Percentiles rank a stretch among this genome's conserved stretches.
These are phyloP conservation scores for Sinocyclocheilus rhinocerous DNA, from an alignment of 2,113 vertebrate genomes.

Conservation along the genomic window DNA sequence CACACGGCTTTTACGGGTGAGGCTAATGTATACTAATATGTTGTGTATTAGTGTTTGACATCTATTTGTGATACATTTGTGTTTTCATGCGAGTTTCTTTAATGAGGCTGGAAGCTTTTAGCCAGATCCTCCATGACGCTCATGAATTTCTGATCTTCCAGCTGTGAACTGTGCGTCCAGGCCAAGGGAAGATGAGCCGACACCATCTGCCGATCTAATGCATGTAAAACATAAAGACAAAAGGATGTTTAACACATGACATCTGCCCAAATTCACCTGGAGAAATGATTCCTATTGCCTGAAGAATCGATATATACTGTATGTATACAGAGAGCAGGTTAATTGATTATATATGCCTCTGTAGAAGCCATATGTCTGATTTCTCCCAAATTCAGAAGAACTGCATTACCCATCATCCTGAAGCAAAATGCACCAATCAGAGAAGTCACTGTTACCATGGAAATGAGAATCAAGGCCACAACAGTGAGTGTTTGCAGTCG, in stretches of 20 bases:
- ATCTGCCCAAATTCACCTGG: not conserved
- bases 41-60: constrained; percentile 15
- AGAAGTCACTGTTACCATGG: not conserved
- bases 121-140: constrained; percentile 77
- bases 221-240: constrained; percentile 2
- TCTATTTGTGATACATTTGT: not conserved
- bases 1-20: constrained; percentile 1
- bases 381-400: too few relatives aligned
- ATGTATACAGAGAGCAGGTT: too few relatives aligned
- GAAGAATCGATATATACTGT: not conserved
- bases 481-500: not conserved
- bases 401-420: too few relatives aligned
- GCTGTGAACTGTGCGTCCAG: constrained; percentile 75
- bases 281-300: not conserved
- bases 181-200: constrained; percentile 77
- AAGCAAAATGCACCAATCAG: not conserved
- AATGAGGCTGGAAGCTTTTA: constrained; percentile 77
- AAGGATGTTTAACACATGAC: not conserved
- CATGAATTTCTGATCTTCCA: constrained; percentile 80
- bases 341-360: too few relatives aligned
- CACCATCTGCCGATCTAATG: constrained; percentile 73
- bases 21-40: not conserved
- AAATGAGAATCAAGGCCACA: not conserved
- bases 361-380: too few relatives aligned
- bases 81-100: constrained; percentile 45